These are phyloP conservation scores for Pelobates cultripes DNA, from an alignment of 2,797 vertebrate species.

Conservation along the genomic window DNA sequence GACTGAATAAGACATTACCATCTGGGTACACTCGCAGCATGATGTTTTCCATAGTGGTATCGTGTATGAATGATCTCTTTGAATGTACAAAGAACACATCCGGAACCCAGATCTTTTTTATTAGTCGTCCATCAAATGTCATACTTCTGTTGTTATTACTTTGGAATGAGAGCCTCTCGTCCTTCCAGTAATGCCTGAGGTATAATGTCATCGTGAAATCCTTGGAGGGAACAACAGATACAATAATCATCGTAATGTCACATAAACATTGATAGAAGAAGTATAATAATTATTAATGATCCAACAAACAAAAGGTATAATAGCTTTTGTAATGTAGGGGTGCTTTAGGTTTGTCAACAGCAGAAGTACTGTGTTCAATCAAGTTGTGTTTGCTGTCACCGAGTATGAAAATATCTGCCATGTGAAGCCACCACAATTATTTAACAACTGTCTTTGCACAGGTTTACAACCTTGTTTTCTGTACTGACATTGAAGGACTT, in stretches of 20 bases:
- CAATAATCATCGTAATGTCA: background rate
- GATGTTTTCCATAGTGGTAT: slow-evolving; percentile 89
- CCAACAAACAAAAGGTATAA: too few relatives aligned
- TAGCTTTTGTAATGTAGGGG: too few relatives aligned
- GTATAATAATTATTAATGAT: too few relatives aligned
- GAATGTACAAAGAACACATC: slow-evolving; percentile 94
- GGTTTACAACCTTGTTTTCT: too few relatives aligned
- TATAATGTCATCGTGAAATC: slow-evolving; percentile 96
- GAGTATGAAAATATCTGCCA: too few relatives aligned
- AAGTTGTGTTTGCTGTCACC: too few relatives aligned
- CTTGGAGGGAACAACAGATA: slow-evolving; percentile 65
- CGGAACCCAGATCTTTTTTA: slow-evolving; percentile 94
- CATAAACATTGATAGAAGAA: too few relatives aligned
- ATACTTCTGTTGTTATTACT: slow-evolving; percentile 91
- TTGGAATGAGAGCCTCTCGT: slow-evolving; percentile 87
- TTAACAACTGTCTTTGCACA: too few relatives aligned
- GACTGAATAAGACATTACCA: slow-evolving; percentile 89
- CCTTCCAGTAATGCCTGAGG: slow-evolving; percentile 94
- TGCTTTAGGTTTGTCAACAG: too few relatives aligned
- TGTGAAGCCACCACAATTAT: too few relatives aligned
- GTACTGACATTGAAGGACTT: too few relatives aligned
- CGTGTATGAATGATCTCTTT: slow-evolving; percentile 91
- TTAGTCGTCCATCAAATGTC: slow-evolving; percentile 88
- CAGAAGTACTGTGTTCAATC: too few relatives aligned
- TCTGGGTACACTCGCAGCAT: slow-evolving; percentile 87